These are phyloP conservation scores for Archivesica marissinica DNA, from an alignment of 1,140 invertebrate species.

Conservation along the genomic window DNA sequence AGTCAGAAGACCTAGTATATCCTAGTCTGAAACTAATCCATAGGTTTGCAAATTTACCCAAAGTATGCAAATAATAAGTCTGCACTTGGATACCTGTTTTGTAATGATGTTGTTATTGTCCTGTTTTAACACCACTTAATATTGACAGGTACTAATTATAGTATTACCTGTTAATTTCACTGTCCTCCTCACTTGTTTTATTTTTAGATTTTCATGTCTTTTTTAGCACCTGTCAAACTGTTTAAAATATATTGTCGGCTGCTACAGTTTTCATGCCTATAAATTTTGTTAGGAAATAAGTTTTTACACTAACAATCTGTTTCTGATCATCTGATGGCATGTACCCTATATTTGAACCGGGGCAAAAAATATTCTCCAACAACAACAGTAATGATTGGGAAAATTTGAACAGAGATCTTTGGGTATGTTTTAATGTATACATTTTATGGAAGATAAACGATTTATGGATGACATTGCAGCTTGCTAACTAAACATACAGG, in stretches of 20 bases:
- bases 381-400: constrained; percentile 52
- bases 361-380: constrained; percentile 52
- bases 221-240: constrained; percentile 47
- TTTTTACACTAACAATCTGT: neutral
- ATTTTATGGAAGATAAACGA: too few relatives aligned
- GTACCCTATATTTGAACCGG: constrained; percentile 61
- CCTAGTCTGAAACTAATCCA: constrained; percentile 59
- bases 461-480: too few relatives aligned
- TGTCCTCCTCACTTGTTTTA: constrained; percentile 45
- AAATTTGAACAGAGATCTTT: constrained; percentile 54
- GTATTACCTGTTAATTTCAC: constrained; percentile 40
- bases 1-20: constrained; percentile 66
- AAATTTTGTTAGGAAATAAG: neutral
- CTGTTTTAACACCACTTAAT: constrained; percentile 18
- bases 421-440: constrained; percentile 53
- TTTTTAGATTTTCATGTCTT: constrained; percentile 41
- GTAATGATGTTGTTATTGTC: constrained; percentile 17
- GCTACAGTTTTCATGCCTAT: constrained; percentile 20
- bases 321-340: constrained; percentile 45
- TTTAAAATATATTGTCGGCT: neutral
- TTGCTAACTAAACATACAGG: too few relatives aligned
- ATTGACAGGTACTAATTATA: constrained; percentile 55
- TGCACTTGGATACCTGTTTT: constrained; percentile 1
- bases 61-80: constrained; percentile 39
- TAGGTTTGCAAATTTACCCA: constrained; percentile 28